Evolutionary conservation across 2,888 invertebrate species (phyloP).

Genomic region (Poecilobothrus nobilitatus): DNA sequence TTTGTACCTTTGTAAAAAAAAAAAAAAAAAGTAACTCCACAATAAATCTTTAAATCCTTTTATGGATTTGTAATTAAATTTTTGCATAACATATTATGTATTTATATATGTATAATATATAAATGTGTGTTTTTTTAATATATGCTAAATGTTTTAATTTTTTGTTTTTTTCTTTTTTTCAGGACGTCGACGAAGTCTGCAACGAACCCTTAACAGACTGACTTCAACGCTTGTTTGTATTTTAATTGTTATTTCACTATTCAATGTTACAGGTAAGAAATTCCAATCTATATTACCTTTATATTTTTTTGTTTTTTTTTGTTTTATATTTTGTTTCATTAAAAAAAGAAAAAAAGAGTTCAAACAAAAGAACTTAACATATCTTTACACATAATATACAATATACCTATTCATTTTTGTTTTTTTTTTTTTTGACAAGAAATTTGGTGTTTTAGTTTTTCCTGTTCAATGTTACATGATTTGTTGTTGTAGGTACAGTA

Average conservation of each 20-base stretch:
- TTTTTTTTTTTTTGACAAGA: no score
- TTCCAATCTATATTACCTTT: conserved; percentile 5
- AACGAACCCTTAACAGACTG: conserved; percentile 20
- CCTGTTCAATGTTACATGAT: no score
- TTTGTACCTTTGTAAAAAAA: neutral
- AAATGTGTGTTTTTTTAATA: neutral
- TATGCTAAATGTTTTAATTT: neutral
- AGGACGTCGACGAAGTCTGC: conserved; percentile 22
- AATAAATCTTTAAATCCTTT: neutral
- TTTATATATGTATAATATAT: neutral
- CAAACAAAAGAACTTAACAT: no score
- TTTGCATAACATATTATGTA: neutral
- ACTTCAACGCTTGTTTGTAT: conserved; percentile 21
- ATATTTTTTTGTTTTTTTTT: neutral
- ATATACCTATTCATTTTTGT: no score
- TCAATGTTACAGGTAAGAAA: conserved; percentile 22
- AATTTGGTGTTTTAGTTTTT: no score
- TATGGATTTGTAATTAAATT: conserved; percentile 6
- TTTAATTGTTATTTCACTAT: conserved; percentile 24
- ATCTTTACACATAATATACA: no score
- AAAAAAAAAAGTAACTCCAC: neutral
- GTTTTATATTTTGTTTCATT: neutral
- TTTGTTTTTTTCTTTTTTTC: conserved; percentile 15
- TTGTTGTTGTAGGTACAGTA: no score
- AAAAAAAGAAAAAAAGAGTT: neutral